phyloP scores from a whole-genome alignment of 1,140 invertebrate genomes.

The Camponotus pennsylvanicus region DNA sequence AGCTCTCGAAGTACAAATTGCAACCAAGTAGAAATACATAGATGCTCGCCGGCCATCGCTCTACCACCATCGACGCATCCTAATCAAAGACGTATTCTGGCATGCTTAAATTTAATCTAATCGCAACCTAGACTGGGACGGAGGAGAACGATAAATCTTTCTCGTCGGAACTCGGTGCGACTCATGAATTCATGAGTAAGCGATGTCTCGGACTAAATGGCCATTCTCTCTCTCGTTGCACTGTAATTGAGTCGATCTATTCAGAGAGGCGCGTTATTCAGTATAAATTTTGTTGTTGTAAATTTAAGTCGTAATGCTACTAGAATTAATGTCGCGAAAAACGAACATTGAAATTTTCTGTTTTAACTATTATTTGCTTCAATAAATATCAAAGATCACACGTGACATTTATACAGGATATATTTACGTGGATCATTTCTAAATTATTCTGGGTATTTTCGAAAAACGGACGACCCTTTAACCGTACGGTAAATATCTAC shows the following conservation, averaged over 20 bases:
- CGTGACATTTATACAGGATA: background rate
- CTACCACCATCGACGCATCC: background rate
- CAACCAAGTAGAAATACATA: slow-evolving; percentile 8
- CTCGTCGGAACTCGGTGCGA: slow-evolving; percentile 2
- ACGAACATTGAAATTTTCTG: background rate
- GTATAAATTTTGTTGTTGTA: background rate
- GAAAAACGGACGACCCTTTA: background rate
- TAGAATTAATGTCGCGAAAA: background rate
- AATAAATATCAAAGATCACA: background rate
- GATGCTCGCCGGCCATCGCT: background rate
- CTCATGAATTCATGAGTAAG: slow-evolving; percentile 44
- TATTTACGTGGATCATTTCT: background rate
- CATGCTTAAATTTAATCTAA: slow-evolving; percentile 41
- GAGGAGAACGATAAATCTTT: slow-evolving; percentile 26
- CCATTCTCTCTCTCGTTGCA: slow-evolving; percentile 26
- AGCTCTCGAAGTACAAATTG: slow-evolving; percentile 36
- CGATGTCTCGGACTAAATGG: slow-evolving; percentile 35
- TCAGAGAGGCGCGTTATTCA: slow-evolving; percentile 22
- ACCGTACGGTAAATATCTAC: slow-evolving; percentile 46
- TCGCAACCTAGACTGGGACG: background rate
- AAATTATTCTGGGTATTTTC: slow-evolving; percentile 6
- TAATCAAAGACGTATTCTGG: slow-evolving; percentile 55
- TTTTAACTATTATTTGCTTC: background rate
- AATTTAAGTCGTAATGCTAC: background rate
- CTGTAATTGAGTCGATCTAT: slow-evolving; percentile 23